A percentile compares a stretch with the other conserved stretches of the same genome.
phyloP scores from a whole-genome alignment of 2,888 invertebrate genomes.

The Ormyrus labotus region DNA sequence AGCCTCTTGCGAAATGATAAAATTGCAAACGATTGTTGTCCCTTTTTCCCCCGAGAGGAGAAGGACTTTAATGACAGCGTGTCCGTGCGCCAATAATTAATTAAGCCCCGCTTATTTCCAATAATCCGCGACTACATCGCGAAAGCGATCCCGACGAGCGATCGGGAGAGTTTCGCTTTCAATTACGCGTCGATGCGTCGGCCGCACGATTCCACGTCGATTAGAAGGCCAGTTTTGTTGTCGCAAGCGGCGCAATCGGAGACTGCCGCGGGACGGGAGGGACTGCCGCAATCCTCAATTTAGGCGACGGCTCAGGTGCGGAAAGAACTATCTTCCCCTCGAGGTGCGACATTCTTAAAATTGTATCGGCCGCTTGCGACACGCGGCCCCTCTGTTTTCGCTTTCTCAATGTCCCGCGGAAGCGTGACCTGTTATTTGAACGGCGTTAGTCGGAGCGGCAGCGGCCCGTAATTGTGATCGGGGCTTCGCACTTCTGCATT shows the following conservation, averaged over 20 bases:
- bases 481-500: neutral
- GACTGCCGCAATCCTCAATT: constrained; percentile 41
- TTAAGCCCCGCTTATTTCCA: constrained; percentile 9
- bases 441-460: neutral
- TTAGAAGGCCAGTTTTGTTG: constrained; percentile 6
- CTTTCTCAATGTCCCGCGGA: neutral
- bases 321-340: constrained; percentile 19
- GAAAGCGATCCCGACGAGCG: neutral
- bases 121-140: neutral
- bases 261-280: neutral
- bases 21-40: constrained; percentile 47
- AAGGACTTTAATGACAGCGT: constrained; percentile 30
- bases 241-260: constrained; percentile 39
- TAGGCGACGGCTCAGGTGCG: constrained; percentile 31
- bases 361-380: constrained; percentile 36
- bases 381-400: neutral
- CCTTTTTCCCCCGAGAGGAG: constrained; percentile 11
- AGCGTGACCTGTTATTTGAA: constrained; percentile 16
- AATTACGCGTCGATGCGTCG: neutral
- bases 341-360: constrained; percentile 22
- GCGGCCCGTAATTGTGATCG: neutral
- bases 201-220: constrained; percentile 20
- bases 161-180: neutral
- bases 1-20: constrained; percentile 41
- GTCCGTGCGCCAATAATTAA: constrained; percentile 24